Evolutionary conservation across 2,113 vertebrate species (phyloP).

Genomic region (Pundamilia nyererei): DNA sequence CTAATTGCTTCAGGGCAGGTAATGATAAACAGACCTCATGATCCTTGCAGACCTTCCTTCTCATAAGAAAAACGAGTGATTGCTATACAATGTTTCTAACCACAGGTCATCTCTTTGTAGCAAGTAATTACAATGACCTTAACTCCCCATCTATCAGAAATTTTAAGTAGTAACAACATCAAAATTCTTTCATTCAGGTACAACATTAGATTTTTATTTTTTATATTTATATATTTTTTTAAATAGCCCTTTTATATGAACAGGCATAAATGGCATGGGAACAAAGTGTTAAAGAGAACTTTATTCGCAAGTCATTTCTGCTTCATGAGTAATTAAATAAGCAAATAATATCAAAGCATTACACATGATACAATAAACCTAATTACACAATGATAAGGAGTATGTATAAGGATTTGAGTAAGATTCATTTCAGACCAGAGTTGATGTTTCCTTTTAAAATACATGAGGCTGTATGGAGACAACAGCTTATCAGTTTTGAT

Average conservation of each 20-base stretch:
- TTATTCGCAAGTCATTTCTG: conserved; percentile 51
- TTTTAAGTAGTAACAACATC: neutral
- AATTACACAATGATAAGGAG: conserved; percentile 12
- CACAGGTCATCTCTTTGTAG: neutral
- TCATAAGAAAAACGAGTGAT: neutral
- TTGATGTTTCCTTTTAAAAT: neutral
- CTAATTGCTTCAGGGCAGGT: neutral
- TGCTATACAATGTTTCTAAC: neutral
- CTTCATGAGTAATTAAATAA: conserved; percentile 64
- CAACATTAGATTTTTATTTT: neutral
- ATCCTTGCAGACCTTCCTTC: neutral
- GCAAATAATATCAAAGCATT: conserved; percentile 20
- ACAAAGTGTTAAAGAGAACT: conserved; percentile 16
- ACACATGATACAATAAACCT: conserved; percentile 20
- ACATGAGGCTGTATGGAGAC: neutral
- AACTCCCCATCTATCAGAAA: neutral
- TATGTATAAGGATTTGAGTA: neutral
- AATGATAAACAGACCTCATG: neutral
- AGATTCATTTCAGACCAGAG: neutral
- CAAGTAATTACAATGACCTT: neutral
- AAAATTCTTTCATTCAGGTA: neutral
- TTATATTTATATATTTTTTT: neutral
- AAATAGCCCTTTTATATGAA: conserved; percentile 9
- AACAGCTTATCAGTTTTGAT: neutral
- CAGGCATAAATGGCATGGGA: conserved; percentile 25